Evolutionary conservation across 2,888 invertebrate species (phyloP), one percentile per base, ranked within the genome.

Genomic region (Conops quadrifasciatus): DNA sequence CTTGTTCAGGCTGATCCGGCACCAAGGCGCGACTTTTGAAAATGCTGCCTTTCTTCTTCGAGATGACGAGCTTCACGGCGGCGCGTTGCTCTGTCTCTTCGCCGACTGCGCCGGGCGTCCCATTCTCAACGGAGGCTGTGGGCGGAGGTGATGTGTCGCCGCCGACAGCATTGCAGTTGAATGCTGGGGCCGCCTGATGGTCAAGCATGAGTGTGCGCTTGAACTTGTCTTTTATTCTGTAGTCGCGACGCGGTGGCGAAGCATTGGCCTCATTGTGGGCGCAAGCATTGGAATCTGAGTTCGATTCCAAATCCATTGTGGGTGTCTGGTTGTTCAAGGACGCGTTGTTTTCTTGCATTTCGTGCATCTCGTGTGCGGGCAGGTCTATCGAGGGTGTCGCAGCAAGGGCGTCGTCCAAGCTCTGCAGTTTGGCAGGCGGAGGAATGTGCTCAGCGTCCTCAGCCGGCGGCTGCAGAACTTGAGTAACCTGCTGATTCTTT

Each of bases 41-140:
- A 83, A 95, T 95, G 79, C 94, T 94, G 62, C 94, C 94, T 82
- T 95, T 95, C 84, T 94, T 95, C 83, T 92, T 92, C 1, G 91
- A 91, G 75, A 92, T 92, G 21, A 92, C 90, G 75, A 92, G 83
- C 80, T 92, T 92, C 24, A 91, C 91, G 82, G 84, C 79, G 28
- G 82, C 78, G 16, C 80, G 75, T 21, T 71, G 90, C 86, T 62
- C 89, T 2, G 75, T 88, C 75, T 90, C 88, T 72, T 74, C 76
- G 65, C 28, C 45, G 13, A 21, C 71, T 1, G 53, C 70, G 1
- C 53, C 72, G 0, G 66, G 70, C 1, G 66, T 71, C 16, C 74
- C 75, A 64, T 72, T 72, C 0, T 59, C 53, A 2, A 26, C 58
- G 11, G 58, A 26, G 11, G 74, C 67, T 24, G 72, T 70, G 5